Evolutionary conservation across 2,113 vertebrate genomes (phyloP).

Genomic region (Neolamprologus sp.): DNA sequence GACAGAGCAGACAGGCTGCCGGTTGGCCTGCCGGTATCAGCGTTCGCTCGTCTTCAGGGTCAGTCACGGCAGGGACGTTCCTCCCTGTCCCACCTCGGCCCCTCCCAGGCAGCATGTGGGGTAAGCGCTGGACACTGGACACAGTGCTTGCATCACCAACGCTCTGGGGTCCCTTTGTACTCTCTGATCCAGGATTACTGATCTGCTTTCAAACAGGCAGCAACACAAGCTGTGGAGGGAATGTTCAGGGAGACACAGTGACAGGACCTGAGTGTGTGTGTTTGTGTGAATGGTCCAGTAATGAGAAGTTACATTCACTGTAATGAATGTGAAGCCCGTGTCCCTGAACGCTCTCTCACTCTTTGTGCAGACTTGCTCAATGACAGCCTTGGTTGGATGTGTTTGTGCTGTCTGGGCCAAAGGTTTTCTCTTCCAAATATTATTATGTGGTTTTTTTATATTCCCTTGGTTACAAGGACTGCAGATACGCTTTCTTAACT

Average conservation of each 20-base stretch:
- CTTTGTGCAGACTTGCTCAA: slow-evolving; percentile 13
- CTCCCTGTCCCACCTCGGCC: neutral
- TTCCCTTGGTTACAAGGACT: neutral
- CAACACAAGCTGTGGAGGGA: slow-evolving; percentile 23
- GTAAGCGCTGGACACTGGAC: slow-evolving; percentile 30
- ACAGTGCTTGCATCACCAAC: slow-evolving; percentile 56
- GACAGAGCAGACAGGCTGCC: neutral
- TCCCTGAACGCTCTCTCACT: neutral
- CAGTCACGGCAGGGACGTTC: neutral
- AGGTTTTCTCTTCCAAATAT: neutral
- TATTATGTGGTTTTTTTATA: neutral
- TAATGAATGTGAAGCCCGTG: neutral
- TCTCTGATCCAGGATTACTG: slow-evolving; percentile 70
- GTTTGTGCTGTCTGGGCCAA: slow-evolving; percentile 1
- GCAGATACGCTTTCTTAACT: neutral
- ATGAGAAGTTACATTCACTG: slow-evolving; percentile 2
- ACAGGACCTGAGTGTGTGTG: neutral
- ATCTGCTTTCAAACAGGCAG: slow-evolving; percentile 48
- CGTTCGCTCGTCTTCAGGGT: neutral
- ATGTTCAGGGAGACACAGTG: slow-evolving; percentile 40
- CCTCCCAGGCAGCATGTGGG: neutral
- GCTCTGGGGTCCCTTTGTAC: slow-evolving; percentile 56
- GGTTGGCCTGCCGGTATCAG: neutral
- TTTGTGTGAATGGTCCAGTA: neutral
- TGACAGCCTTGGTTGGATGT: neutral